phyloP scores from a whole-genome alignment of 2,113 vertebrate genomes.

The Smithornis capensis region DNA sequence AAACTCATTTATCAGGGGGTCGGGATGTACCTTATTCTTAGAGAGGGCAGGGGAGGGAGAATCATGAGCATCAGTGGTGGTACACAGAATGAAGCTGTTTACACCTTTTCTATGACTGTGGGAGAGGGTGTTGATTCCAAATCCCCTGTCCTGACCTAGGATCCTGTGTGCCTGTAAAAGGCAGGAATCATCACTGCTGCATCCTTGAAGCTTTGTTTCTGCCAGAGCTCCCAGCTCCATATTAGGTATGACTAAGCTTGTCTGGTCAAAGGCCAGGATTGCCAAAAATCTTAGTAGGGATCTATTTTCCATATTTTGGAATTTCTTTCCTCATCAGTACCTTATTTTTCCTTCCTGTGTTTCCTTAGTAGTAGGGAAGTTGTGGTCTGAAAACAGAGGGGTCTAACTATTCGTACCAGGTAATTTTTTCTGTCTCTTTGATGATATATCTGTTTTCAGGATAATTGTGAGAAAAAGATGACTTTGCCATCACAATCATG shows the following conservation, averaged over 20 bases:
- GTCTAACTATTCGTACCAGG: background rate
- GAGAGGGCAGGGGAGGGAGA: background rate
- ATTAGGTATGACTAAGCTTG: background rate
- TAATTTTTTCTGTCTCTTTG: background rate
- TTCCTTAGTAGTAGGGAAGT: background rate
- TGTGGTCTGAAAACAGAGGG: fast-evolving
- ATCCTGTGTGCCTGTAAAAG: background rate
- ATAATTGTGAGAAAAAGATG: background rate
- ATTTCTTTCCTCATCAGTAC: background rate
- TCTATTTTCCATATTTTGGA: background rate
- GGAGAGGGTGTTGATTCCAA: fast-evolving
- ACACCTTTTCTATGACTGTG: background rate
- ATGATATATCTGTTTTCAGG: background rate
- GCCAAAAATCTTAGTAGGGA: background rate
- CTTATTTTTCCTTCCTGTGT: background rate
- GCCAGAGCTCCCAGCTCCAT: background rate
- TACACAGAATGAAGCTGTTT: background rate
- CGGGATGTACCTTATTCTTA: background rate
- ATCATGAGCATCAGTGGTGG: background rate
- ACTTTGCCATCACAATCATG: background rate
- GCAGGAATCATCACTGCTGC: background rate
- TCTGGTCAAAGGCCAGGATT: background rate
- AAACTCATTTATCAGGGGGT: background rate
- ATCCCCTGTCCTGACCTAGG: background rate
- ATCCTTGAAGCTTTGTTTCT: background rate